These are phyloP conservation scores for Scolopax bukidnonensis DNA, from an alignment of 2,797 vertebrate species.

Conservation along the genomic window DNA sequence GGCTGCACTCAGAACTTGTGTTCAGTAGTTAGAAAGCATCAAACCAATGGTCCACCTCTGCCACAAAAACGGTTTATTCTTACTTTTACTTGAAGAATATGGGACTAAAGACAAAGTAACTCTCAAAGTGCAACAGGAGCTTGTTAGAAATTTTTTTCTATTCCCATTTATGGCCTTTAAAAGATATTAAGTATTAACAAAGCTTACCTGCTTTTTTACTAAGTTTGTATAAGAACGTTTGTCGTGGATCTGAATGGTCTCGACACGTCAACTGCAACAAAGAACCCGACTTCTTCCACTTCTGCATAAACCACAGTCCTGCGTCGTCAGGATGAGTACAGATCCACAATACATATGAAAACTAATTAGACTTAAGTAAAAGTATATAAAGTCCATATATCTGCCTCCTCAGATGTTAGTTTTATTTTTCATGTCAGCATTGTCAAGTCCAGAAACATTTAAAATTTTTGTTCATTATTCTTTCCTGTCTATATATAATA, in stretches of 20 bases:
- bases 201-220: conserved; percentile 95
- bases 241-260: conserved; percentile 97
- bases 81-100: not conserved
- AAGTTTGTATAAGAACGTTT: conserved; percentile 98
- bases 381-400: not conserved
- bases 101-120: not conserved
- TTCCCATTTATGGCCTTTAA: not conserved
- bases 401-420: not conserved
- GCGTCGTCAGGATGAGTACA: conserved; percentile 41
- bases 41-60: not conserved
- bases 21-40: not conserved
- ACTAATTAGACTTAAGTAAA: not conserved
- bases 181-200: not conserved
- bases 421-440: not conserved
- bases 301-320: conserved; percentile 99
- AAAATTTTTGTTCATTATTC: not conserved
- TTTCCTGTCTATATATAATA: not conserved
- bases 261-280: conserved; percentile 95
- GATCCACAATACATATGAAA: not conserved
- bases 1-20: not conserved
- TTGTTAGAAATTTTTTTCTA: not conserved
- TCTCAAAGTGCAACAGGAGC: not conserved
- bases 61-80: not conserved
- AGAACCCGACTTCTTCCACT: conserved; percentile 99
- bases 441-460: not conserved